Percentiles rank a stretch among this genome's conserved stretches.
Conservation (phyloP, 2,113 vertebrate species). For the Hymenochirus boettgeri region DNA sequence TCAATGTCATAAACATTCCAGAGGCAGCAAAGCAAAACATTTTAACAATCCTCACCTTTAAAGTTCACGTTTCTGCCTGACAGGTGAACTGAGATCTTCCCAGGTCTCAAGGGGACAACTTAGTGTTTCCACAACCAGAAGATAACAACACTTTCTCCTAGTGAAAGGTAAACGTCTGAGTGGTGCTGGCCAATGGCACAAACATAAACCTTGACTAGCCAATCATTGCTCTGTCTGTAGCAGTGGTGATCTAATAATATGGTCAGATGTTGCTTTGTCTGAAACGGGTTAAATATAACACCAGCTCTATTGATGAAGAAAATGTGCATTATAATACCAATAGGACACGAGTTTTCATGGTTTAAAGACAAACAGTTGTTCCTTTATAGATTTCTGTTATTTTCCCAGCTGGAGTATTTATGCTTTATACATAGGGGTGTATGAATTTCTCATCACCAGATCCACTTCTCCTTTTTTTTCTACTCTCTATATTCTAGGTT, state of each 20-base stretch:
- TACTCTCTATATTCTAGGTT: too few relatives aligned
- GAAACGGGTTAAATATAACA: background rate
- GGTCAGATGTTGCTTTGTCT: background rate
- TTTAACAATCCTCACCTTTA: constrained; percentile 25
- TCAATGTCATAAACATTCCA: background rate
- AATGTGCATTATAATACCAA: too few relatives aligned
- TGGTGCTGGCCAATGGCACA: background rate
- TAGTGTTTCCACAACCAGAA: background rate
- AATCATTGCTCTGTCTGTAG: background rate
- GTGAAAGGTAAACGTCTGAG: background rate
- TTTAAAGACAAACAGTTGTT: background rate
- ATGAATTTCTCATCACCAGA: too few relatives aligned
- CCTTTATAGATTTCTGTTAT: background rate
- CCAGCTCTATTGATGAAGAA: too few relatives aligned
- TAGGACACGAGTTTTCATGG: too few relatives aligned
- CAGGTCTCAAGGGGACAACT: background rate
- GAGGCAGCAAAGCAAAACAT: constrained; percentile 1
- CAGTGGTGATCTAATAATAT: background rate
- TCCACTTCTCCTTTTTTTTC: too few relatives aligned
- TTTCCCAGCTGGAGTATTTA: background rate
- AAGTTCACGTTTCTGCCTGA: constrained; percentile 9
- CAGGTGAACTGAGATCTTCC: background rate
- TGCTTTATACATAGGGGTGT: too few relatives aligned
- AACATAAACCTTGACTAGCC: background rate
- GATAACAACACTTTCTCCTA: background rate